Conservation (phyloP, 2,797 vertebrate genomes). For the Bryconaethiops microstoma region DNA sequence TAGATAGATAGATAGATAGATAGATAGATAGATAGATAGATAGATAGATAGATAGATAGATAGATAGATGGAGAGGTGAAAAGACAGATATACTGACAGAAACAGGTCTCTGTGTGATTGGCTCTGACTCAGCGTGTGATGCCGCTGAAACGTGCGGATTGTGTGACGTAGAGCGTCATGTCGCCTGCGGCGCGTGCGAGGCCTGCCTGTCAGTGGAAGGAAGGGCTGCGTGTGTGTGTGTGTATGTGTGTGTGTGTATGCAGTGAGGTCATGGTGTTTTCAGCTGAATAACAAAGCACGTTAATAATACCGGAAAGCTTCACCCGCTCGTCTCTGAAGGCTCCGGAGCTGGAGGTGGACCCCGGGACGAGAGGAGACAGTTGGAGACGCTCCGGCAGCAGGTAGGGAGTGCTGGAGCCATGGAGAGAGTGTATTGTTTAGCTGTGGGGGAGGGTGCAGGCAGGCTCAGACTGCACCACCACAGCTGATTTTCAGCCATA, state of each 20-base stretch:
- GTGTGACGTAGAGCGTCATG: constrained; percentile 72
- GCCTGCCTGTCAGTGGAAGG: constrained; percentile 75
- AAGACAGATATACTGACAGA: neutral
- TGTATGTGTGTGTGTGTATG: constrained; percentile 53
- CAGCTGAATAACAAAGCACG: constrained; percentile 65
- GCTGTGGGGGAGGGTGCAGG: constrained; percentile 75
- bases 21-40: neutral
- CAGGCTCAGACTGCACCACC: constrained; percentile 1
- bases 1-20: neutral
- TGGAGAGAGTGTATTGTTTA: constrained; percentile 75
- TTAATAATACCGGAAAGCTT: constrained; percentile 24
- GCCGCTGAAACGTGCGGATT: constrained; percentile 67
- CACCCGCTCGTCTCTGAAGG: constrained; percentile 33
- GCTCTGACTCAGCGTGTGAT: constrained; percentile 63
- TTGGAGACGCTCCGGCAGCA: constrained; percentile 55
- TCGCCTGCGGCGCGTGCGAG: constrained; percentile 75
- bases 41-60: too few species aligned
- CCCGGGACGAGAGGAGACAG: constrained; percentile 45
- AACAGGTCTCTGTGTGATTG: neutral
- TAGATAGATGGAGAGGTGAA: too few species aligned
- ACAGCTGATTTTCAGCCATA: constrained; percentile 39
- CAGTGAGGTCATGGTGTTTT: constrained; percentile 79
- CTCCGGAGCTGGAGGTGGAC: constrained; percentile 47
- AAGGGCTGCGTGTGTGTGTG: constrained; percentile 69
- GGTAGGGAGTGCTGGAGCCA: constrained; percentile 70